Base-by-base conservation (phyloP, 2,797 vertebrate genomes). In the Poecilia picta region DNA sequence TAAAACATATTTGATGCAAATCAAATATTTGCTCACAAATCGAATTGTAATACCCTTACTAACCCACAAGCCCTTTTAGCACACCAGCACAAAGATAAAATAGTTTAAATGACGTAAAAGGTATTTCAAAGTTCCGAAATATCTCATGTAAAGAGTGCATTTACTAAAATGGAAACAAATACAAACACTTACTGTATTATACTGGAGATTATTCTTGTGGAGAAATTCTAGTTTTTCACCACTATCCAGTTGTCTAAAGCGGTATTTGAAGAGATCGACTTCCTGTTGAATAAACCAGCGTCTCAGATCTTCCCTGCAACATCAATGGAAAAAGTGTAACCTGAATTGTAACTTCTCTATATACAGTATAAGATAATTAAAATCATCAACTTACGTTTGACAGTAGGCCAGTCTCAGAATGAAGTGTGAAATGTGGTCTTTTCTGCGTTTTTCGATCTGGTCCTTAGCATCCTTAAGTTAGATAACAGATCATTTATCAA, bases 281-380 rank as follows among this genome's bases (percentile, higher is more conserved):
- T 99, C 98, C 90, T 99, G 98, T 82, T 99, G 98, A 87, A 99
- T 98, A 89, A 99, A 99, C 98, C 98, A 99, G 23, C 98, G 96
- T 45, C 98, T 96, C 73, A 99, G 96, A 81, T 99, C 98, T 89
- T 99, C 98, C 49, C 98, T 99, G 87, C 25, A 94, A 89, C 16
- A 13, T 0, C 7, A 83, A 43, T 33, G 2, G 25, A 76, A 83
- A 81, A 74, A 76, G 78, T 0, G 49, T n/a, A 33, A 62, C 13
- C n/a, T 18, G 0, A 3, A 28, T 18, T 45, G 39, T 16, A 39
- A 7, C 3, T 57, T 31, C 39, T 74, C 7, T 18, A 18, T 39
- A 20, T 13, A n/a, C 41, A 8, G n/a, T n/a, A n/a, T n/a, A n/a
- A 49, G 51, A 39, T 13, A 41, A 72, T 33, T 18, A 31, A 82